Percentiles rank a stretch among this genome's conserved stretches.
phyloP scores from a whole-genome alignment of 2,113 vertebrate genomes.

The Lampris incognitus region DNA sequence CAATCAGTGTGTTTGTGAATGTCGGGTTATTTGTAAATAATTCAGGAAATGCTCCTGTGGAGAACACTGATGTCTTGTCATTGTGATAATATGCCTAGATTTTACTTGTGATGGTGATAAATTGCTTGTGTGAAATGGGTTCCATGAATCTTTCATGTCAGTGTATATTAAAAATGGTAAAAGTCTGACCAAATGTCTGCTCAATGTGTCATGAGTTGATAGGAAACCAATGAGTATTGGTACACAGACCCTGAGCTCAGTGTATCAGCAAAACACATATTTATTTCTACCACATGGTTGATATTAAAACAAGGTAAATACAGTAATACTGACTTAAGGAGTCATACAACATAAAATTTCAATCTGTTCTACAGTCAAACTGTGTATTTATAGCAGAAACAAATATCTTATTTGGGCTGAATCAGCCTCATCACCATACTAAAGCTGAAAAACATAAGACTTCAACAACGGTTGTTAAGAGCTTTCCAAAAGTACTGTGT shows the following conservation, averaged over 20 bases:
- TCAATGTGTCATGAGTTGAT: not conserved
- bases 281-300: constrained; percentile 36
- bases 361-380: too few relatives aligned
- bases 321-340: constrained; percentile 16
- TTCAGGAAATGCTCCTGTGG: constrained; percentile 34
- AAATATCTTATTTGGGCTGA: too few relatives aligned
- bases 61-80: constrained; percentile 31
- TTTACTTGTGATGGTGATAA: too few relatives aligned
- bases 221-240: not conserved
- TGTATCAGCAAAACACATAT: constrained; percentile 15
- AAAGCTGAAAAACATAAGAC: too few relatives aligned
- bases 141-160: constrained; percentile 6
- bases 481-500: not conserved
- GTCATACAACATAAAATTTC: too few relatives aligned
- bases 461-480: not conserved
- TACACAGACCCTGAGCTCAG: not conserved
- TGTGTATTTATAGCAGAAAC: too few relatives aligned
- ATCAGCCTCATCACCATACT: too few relatives aligned
- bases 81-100: not conserved
- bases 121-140: not conserved
- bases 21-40: constrained; percentile 35
- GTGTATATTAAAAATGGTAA: not conserved
- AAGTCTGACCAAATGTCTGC: too few relatives aligned
- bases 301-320: constrained; percentile 5
- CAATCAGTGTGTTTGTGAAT: too few relatives aligned